Base-by-base conservation (phyloP, 2,888 invertebrate species). In the Stegophylla sp. region DNA sequence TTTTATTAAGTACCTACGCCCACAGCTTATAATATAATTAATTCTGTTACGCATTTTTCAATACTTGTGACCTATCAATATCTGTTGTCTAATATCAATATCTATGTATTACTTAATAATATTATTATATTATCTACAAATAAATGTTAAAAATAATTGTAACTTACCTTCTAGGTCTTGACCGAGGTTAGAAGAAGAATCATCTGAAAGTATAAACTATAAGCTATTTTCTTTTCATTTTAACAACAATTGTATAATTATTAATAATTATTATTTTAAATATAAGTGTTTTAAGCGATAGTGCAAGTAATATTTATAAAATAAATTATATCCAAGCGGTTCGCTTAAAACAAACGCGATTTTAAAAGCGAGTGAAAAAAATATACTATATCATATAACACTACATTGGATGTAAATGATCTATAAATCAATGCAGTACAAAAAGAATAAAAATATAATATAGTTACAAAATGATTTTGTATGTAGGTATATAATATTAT, bases 171-270 rank as follows among this genome's bases (percentile, higher is more conserved):
- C 79, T 61, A 79, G n/a, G 23, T 79, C 79, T 79, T 79, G 79
- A 23, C 79, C 79, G 15, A 71, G 71, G 59, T 71, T 71, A 48
- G 69, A 59, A 61, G 79, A 41, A n/a, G 79, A 12, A 69, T 79
- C 79, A 79, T 79, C 79, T 79, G 79, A 79, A 79, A 79, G 28
- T 79, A 43, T 61, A 71, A 79, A 79, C 69, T 76, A 66, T 76
- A 66, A 76, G 75, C 75, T 76, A 66, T 66, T 66, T 76, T 76
- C 75, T 66, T 76, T 66, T 75, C 64, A 64, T 66, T 66, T 75
- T 13, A 64, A 76, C 53, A 76, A 66, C n/a, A n/a, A 53, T 74
- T 12, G 64, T 71, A 23, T 23, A 64, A 51, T n/a, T n/a, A 61
- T 75, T 41, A 69, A 51, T 28, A 5, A 34, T 34, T 13, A 34